Evolutionary conservation across 2,113 vertebrate genomes (phyloP), one percentile per base, ranked within the genome.

Genomic region (Pedionomus torquatus): DNA sequence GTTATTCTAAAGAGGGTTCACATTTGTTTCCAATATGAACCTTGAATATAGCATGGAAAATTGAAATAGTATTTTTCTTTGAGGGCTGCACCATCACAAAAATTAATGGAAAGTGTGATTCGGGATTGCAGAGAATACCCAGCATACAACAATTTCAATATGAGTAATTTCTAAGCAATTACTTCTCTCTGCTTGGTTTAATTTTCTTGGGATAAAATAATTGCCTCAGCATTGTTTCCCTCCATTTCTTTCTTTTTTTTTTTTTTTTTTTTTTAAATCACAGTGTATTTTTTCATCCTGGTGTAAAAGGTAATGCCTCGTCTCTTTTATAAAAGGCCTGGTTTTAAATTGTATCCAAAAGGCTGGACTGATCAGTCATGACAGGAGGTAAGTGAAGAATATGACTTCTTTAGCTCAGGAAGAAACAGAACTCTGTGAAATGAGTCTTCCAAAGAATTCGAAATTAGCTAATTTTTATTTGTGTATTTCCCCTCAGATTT

Each of bases 21-120:
- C 97, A 98, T 98, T 98, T 98, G 97, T 98, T 98, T 98, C 89
- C 89, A 98, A 97, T 98, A 98, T 90, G 90, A 79, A 89, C 77
- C 63, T 96, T 97, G 90, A 98, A 94, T 97, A 94, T 33, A 18
- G 72, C 83, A 90, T 94, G 96, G 90, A 98, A 97, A 96, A 97
- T 26, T 96, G 86, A 98, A 98, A 96, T 85, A 93, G 87, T 91
- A 91, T 92, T 83, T 97, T 97, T 97, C 79, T 97, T 96, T 89
- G 16, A 95, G 90, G 39, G 57, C 66, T 90, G 26, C 35, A 76
- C 64, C 41, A 85, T 77, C 58, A 81, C 11, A 79, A 43, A 90
- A 96, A 89, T 79, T 90, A 97, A 91, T 83, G 95, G 74, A 93
- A 96, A 94, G 65, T 84, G 71, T 97, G 93, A 97, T 97, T 97